These are phyloP conservation scores for Tetrapedia diversipes DNA, from an alignment of 2,888 invertebrate species.

Conservation along the genomic window DNA sequence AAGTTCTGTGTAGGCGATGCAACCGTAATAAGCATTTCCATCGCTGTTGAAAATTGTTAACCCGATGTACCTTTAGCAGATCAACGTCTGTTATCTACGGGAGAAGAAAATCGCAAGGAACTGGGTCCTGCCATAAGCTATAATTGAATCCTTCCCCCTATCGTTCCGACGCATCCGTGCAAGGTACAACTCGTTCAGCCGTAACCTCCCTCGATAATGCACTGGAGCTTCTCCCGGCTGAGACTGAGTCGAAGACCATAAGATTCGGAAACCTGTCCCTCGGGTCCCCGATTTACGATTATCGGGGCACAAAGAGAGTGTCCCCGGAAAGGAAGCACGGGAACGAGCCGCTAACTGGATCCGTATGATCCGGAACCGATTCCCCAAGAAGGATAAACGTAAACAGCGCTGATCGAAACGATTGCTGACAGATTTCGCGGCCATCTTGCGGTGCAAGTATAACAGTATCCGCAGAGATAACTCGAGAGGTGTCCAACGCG, in stretches of 20 bases:
- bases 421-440: slow-evolving; percentile 47
- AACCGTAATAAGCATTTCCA: too few relatives aligned
- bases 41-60: too few relatives aligned
- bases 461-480: slow-evolving; percentile 65
- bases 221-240: not conserved
- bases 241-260: not conserved
- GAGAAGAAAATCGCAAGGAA: too few relatives aligned
- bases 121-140: too few relatives aligned
- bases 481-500: slow-evolving; percentile 55
- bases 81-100: too few relatives aligned
- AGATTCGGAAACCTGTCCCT: not conserved
- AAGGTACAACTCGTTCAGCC: not conserved
- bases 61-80: too few relatives aligned
- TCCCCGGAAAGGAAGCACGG: slow-evolving; percentile 10
- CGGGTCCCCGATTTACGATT: slow-evolving; percentile 24
- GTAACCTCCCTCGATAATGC: slow-evolving; percentile 1
- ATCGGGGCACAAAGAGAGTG: slow-evolving; percentile 10
- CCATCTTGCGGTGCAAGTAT: slow-evolving; percentile 48
- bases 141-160: not conserved
- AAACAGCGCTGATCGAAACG: slow-evolving; percentile 52
- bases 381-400: slow-evolving; percentile 43
- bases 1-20: too few relatives aligned
- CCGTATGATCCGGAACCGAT: slow-evolving; percentile 28
- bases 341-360: slow-evolving; percentile 40
- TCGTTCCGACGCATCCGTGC: not conserved